These are phyloP conservation scores for Epistrophe grossulariae DNA, from an alignment of 2,888 invertebrate genomes.

Conservation along the genomic window DNA sequence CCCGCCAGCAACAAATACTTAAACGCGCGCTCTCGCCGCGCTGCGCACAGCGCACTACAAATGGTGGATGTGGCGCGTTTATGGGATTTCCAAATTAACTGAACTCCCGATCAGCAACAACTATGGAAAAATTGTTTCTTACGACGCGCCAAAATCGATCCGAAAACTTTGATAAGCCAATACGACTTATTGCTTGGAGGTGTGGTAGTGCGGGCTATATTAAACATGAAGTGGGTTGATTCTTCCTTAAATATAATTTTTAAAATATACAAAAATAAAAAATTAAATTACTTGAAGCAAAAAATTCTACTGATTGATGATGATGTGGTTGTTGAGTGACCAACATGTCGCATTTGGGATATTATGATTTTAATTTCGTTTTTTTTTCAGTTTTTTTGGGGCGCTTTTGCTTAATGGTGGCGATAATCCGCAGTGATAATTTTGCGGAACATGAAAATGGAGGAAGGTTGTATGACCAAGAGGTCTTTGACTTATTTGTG, in stretches of 20 bases:
- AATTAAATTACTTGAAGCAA: conserved; percentile 22
- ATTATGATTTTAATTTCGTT: not conserved
- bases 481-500: conserved; percentile 65
- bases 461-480: conserved; percentile 51
- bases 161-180: conserved; percentile 70
- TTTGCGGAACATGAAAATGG: conserved; percentile 68
- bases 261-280: conserved; percentile 17
- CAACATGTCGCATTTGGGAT: conserved; percentile 64
- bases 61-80: conserved; percentile 59
- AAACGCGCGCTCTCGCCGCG: conserved; percentile 35
- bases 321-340: conserved; percentile 73
- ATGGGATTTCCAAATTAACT: conserved; percentile 57
- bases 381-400: conserved; percentile 16
- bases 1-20: conserved; percentile 57
- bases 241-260: conserved; percentile 55
- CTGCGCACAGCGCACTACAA: not conserved
- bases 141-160: conserved; percentile 76
- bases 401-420: conserved; percentile 55
- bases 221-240: conserved; percentile 68
- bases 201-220: conserved; percentile 49
- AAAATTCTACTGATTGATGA: conserved; percentile 66
- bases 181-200: conserved; percentile 69
- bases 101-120: conserved; percentile 67
- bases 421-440: conserved; percentile 73
- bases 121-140: conserved; percentile 76